A percentile compares a stretch with the other conserved stretches of the same genome.
phyloP scores from a whole-genome alignment of 64 coral and sea anemone genomes.

The Trachythela sp. region DNA sequence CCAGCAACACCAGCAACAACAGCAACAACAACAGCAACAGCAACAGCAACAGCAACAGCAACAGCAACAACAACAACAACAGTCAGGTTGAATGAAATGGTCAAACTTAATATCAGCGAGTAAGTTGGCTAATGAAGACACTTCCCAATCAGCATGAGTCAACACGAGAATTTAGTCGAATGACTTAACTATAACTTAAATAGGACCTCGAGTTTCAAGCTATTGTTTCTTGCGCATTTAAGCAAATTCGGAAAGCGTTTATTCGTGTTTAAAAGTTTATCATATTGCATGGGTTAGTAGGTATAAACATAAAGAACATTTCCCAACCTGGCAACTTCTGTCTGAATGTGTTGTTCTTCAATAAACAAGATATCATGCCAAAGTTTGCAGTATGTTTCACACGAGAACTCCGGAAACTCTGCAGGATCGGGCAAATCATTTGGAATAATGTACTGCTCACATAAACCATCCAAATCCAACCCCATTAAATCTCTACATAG shows the following conservation, averaged over 20 bases:
- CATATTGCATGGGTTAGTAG: no score
- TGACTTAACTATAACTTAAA: no score
- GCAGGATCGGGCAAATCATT: background rate
- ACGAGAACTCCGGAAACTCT: background rate
- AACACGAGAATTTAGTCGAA: no score
- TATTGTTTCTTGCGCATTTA: no score
- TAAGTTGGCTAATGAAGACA: no score
- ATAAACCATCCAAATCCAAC: background rate
- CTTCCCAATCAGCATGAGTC: no score
- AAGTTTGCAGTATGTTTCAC: background rate
- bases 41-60: background rate
- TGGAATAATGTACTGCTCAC: background rate
- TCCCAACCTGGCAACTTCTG: background rate
- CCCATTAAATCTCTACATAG: background rate
- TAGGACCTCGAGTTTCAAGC: no score
- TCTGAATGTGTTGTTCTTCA: background rate
- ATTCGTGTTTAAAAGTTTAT: no score
- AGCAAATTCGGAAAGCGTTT: no score
- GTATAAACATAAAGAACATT: background rate
- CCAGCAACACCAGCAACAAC: background rate
- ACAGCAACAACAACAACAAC: no score
- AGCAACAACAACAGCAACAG: background rate
- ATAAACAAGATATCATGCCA: constrained; percentile 8
- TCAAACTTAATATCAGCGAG: no score
- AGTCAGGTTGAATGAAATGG: no score